Conservation (phyloP, 2,113 vertebrate genomes). For the Hystrix cristata region DNA sequence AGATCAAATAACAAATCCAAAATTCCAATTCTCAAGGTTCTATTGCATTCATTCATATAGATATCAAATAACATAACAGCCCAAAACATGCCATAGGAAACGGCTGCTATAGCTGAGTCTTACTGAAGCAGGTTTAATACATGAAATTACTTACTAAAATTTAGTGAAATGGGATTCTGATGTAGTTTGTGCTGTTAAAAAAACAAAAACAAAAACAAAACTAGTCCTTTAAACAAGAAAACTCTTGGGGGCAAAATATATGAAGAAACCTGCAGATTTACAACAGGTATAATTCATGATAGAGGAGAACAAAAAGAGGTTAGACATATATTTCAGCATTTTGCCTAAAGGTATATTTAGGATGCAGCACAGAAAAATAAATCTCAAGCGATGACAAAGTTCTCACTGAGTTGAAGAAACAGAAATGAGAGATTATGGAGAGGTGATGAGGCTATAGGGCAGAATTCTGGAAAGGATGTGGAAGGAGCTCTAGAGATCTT, state of each 20-base stretch:
- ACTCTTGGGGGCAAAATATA: not conserved
- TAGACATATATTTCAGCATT: not conserved
- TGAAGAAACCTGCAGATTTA: not conserved
- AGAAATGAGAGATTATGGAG: not conserved
- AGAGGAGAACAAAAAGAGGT: not conserved
- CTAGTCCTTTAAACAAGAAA: not conserved
- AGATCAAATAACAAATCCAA: not conserved
- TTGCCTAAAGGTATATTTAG: not conserved
- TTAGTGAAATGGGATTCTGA: not conserved
- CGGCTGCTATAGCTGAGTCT: not conserved
- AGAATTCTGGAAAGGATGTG: not conserved
- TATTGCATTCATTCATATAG: not conserved
- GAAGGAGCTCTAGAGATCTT: not conserved
- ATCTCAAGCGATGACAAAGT: not conserved
- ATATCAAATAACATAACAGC: not conserved
- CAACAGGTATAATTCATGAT: not conserved
- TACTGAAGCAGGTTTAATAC: not conserved
- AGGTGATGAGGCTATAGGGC: not conserved
- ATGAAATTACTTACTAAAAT: not conserved
- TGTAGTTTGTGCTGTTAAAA: not conserved
- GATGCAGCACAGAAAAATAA: not conserved
- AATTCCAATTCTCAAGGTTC: not conserved
- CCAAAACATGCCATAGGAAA: not conserved
- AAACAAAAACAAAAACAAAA: not conserved
- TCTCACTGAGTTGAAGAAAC: not conserved